Percentiles rank a stretch among this genome's conserved stretches.
Conservation (phyloP, 2,797 vertebrate species). For the Chaetodon trifasciatus region DNA sequence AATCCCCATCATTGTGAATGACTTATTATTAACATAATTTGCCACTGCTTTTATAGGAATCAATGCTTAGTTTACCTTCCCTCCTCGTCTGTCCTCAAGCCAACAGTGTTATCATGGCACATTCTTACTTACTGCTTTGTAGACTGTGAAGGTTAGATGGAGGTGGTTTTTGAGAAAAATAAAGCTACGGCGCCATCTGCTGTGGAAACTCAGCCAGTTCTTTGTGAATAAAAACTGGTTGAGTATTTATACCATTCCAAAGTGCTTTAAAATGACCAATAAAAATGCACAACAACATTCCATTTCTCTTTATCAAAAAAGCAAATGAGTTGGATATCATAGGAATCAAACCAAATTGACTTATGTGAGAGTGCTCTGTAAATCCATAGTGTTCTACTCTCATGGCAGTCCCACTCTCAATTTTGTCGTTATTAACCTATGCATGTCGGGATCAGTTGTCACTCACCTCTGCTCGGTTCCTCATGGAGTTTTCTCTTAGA, state of each 20-base stretch:
- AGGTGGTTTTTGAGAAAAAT: slow-evolving; percentile 10
- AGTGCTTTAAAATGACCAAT: not conserved
- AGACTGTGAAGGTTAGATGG: slow-evolving; percentile 15
- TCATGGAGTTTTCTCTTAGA: not conserved
- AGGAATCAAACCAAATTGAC: not conserved
- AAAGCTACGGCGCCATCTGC: slow-evolving; percentile 69
- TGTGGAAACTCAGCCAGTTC: slow-evolving; percentile 35
- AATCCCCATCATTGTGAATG: not conserved
- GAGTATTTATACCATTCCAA: not conserved
- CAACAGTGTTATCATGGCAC: slow-evolving; percentile 15
- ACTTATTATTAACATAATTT: slow-evolving; percentile 11
- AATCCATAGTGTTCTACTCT: not conserved
- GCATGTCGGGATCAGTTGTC: slow-evolving; percentile 15
- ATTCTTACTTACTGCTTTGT: slow-evolving; percentile 28
- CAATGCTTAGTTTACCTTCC: slow-evolving; percentile 18
- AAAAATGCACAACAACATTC: not conserved
- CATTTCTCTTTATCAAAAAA: not conserved
- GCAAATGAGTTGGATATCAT: not conserved
- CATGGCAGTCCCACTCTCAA: not conserved
- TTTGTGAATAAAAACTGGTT: slow-evolving; percentile 4
- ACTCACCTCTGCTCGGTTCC: not conserved
- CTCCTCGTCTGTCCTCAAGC: slow-evolving; percentile 10
- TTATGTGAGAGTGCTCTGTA: not conserved
- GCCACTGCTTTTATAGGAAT: not conserved
- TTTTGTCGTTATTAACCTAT: slow-evolving; percentile 17